Evolutionary conservation across 2,113 vertebrate species (phyloP).

Genomic region (Pseudopipra pipra): DNA sequence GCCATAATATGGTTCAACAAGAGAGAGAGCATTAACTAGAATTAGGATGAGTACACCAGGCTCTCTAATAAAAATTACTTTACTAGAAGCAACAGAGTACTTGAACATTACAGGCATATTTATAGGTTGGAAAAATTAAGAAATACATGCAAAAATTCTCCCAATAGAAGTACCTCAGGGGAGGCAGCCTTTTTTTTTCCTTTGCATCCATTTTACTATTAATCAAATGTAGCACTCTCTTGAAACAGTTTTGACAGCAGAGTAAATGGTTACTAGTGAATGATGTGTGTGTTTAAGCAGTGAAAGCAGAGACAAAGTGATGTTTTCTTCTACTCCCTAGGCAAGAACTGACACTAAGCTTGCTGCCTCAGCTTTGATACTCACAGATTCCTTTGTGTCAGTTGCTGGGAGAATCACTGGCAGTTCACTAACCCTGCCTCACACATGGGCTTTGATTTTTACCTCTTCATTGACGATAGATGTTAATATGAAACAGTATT

Average conservation of each 20-base stretch:
- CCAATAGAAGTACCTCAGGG: not conserved
- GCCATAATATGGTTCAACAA: not conserved
- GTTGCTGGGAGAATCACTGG: constrained; percentile 54
- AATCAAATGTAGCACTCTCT: constrained; percentile 53
- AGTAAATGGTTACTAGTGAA: constrained; percentile 60
- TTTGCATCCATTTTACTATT: constrained; percentile 33
- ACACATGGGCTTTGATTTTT: constrained; percentile 39
- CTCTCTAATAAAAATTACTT: constrained; percentile 36
- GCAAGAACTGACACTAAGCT: constrained; percentile 32
- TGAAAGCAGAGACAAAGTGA: constrained; percentile 57
- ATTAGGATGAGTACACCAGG: constrained; percentile 18
- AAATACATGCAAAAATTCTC: constrained; percentile 8
- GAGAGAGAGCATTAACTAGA: not conserved
- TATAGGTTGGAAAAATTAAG: constrained; percentile 14
- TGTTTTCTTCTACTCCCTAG: constrained; percentile 45
- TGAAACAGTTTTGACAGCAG: constrained; percentile 58
- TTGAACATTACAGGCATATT: constrained; percentile 9
- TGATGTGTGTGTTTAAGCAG: constrained; percentile 41
- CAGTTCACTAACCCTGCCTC: constrained; percentile 28
- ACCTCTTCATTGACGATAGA: constrained; percentile 46
- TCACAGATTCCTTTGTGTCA: constrained; percentile 47
- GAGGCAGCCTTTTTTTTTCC: not conserved
- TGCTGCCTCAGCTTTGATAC: constrained; percentile 19
- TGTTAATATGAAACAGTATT: constrained; percentile 40
- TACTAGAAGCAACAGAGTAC: constrained; percentile 10